Percentiles rank a stretch among this genome's conserved stretches.
phyloP scores from a whole-genome alignment of 2,113 vertebrate genomes.

The Sialia sialis region DNA sequence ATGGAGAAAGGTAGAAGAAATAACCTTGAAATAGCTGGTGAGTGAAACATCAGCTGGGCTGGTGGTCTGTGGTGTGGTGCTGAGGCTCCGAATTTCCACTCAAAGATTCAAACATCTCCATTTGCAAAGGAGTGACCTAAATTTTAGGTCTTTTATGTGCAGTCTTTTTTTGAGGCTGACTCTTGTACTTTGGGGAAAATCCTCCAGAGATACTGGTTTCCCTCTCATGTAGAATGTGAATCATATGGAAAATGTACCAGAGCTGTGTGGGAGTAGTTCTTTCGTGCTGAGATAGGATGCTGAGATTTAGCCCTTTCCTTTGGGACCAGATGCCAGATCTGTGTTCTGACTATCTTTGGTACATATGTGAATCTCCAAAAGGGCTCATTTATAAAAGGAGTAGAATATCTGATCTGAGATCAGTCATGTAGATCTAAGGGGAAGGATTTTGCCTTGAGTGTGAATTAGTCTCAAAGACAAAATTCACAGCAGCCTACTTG shows the following conservation, averaged over 20 bases:
- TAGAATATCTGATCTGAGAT: constrained; percentile 19
- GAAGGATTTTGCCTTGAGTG: constrained; percentile 27
- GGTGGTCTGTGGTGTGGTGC: not conserved
- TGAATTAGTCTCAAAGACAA: constrained; percentile 44
- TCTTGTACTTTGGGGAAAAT: not conserved
- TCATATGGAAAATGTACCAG: not conserved
- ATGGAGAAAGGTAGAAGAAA: not conserved
- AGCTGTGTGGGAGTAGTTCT: not conserved
- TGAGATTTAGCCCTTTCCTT: not conserved
- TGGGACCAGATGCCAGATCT: not conserved
- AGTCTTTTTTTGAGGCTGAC: not conserved
- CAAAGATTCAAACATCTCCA: fast-evolving
- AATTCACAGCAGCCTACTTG: constrained; percentile 34
- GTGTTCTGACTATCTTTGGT: not conserved
- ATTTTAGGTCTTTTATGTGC: not conserved
- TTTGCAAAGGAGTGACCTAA: not conserved
- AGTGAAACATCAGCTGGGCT: not conserved
- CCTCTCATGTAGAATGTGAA: not conserved
- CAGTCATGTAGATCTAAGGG: constrained; percentile 26
- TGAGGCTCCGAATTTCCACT: not conserved
- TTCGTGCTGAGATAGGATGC: not conserved
- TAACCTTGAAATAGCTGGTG: not conserved
- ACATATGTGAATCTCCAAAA: not conserved
- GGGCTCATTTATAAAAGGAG: not conserved
- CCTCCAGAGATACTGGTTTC: not conserved